Evolutionary conservation across 2,888 invertebrate genomes (phyloP).

Genomic region (Crematogaster levior): DNA sequence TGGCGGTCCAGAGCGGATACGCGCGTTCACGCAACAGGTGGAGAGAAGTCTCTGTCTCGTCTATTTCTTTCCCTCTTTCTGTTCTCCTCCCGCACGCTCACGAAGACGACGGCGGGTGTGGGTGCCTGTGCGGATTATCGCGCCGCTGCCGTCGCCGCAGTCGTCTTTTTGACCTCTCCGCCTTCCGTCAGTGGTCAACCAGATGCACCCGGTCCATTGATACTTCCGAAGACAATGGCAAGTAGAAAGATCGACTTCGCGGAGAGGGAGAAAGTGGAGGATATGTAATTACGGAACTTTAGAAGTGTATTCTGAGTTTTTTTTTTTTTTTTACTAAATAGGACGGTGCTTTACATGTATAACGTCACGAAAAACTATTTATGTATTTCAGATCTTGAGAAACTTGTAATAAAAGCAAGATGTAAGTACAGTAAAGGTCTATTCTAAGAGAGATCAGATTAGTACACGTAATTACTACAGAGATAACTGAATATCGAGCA

Average conservation of each 20-base stretch:
- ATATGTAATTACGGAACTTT: background rate
- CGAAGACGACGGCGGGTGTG: slow-evolving; percentile 43
- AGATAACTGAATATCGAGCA: background rate
- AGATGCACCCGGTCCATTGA: slow-evolving; percentile 54
- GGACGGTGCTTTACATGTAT: no score
- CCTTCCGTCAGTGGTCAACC: slow-evolving; percentile 57
- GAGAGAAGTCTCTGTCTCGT: slow-evolving; percentile 59
- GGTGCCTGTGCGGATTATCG: slow-evolving; percentile 73
- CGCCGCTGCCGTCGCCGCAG: slow-evolving; percentile 47
- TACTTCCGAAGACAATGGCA: slow-evolving; percentile 51
- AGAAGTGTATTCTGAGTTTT: background rate
- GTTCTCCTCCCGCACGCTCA: slow-evolving; percentile 9
- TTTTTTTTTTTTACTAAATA: no score
- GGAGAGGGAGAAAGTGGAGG: background rate
- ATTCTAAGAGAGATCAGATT: background rate
- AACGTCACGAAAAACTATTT: background rate
- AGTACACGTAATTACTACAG: background rate
- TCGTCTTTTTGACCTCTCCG: slow-evolving; percentile 65
- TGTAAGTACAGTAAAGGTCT: background rate
- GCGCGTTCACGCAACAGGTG: slow-evolving; percentile 82
- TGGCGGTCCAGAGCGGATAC: slow-evolving; percentile 79
- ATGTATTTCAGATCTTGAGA: background rate
- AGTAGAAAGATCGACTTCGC: no score
- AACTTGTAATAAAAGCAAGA: background rate
- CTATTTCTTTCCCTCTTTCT: slow-evolving; percentile 15